Evolutionary conservation across 2,797 vertebrate genomes (phyloP).

Genomic region (Danio aesculapii): DNA sequence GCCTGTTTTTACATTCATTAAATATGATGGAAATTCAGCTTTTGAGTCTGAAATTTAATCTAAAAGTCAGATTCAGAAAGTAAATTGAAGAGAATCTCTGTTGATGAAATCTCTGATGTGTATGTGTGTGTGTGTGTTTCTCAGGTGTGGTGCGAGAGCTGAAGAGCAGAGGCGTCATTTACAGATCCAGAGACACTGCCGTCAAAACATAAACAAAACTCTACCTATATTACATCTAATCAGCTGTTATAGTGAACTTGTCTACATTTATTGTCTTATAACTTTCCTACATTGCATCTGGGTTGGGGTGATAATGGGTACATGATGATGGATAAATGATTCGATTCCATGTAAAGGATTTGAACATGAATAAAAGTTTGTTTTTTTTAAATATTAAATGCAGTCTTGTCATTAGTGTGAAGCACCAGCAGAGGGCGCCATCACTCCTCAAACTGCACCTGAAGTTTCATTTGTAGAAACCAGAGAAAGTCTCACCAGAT

Average conservation of each 20-base stretch:
- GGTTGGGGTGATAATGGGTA: not conserved
- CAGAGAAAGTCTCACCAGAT: too few species aligned
- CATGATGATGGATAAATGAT: not conserved
- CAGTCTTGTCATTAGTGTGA: not conserved
- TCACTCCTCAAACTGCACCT: not conserved
- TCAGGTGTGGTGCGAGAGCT: slow-evolving; percentile 95
- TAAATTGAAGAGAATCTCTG: too few species aligned
- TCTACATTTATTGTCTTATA: not conserved
- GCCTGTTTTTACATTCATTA: too few species aligned
- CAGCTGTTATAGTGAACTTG: not conserved
- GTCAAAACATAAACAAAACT: slow-evolving; percentile 84
- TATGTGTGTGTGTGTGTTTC: not conserved
- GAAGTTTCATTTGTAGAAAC: too few species aligned
- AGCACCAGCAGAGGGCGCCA: slow-evolving; percentile 32
- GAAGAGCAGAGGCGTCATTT: slow-evolving; percentile 97
- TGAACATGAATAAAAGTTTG: slow-evolving; percentile 40
- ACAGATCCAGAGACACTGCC: slow-evolving; percentile 97
- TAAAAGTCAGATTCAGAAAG: too few species aligned
- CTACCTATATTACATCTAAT: not conserved
- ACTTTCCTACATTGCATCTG: not conserved
- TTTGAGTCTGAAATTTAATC: too few species aligned
- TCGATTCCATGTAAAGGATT: not conserved
- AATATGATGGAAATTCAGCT: too few species aligned
- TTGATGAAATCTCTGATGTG: not conserved
- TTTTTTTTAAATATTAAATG: not conserved